Conservation (phyloP, 2,113 vertebrate genomes). For the Amazona guildingii region DNA sequence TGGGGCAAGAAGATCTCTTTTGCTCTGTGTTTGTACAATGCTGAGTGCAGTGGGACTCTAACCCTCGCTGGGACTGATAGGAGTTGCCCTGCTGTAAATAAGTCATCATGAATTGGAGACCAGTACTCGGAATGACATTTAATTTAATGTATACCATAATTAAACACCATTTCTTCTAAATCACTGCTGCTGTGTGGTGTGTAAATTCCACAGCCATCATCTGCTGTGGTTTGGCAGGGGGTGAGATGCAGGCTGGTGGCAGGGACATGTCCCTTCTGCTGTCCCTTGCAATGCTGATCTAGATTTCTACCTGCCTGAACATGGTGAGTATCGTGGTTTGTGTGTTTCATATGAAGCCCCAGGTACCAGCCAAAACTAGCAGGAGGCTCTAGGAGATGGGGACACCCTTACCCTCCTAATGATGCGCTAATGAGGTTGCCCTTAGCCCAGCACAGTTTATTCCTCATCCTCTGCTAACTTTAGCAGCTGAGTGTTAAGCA, state of each 20-base stretch:
- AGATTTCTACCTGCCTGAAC: not conserved
- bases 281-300: not conserved
- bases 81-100: not conserved
- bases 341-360: not conserved
- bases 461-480: not conserved
- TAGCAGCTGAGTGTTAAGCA: not conserved
- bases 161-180: slow-evolving; percentile 41
- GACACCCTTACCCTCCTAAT: not conserved
- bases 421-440: not conserved
- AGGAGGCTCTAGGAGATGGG: not conserved
- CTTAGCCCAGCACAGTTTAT: not conserved
- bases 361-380: not conserved
- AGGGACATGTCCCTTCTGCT: not conserved
- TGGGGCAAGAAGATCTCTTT: not conserved
- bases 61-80: not conserved
- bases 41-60: not conserved
- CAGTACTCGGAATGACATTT: slow-evolving; percentile 15
- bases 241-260: not conserved
- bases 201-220: not conserved
- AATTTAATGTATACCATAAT: slow-evolving; percentile 70
- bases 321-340: not conserved
- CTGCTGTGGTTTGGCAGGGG: not conserved
- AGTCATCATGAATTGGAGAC: not conserved
- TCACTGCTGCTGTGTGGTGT: not conserved
- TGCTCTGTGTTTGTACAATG: not conserved